These are phyloP conservation scores for Steatocranus sp. DNA, from an alignment of 2,797 vertebrate genomes.

Conservation along the genomic window DNA sequence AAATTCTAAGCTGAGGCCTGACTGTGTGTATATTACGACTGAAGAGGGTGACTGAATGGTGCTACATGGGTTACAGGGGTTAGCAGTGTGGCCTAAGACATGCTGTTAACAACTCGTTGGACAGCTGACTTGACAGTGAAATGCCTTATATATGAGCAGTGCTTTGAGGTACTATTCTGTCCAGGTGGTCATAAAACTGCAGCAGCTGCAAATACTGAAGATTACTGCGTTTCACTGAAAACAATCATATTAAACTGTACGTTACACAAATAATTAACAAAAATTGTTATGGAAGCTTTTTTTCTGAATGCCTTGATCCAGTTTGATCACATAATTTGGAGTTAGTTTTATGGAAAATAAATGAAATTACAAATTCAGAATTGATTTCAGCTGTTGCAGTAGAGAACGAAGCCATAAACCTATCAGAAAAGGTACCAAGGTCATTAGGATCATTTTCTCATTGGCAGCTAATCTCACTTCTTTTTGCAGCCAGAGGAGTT, in stretches of 20 bases:
- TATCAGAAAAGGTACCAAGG: neutral
- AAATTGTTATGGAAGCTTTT: neutral
- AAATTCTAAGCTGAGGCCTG: constrained; percentile 56
- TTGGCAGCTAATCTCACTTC: neutral
- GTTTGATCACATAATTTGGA: neutral
- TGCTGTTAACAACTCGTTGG: constrained; percentile 32
- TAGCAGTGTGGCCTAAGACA: constrained; percentile 38
- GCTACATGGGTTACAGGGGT: constrained; percentile 32
- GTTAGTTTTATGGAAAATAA: neutral
- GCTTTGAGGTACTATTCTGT: neutral
- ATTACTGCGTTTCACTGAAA: neutral
- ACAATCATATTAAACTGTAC: neutral
- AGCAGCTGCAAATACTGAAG: neutral
- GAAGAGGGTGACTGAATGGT: constrained; percentile 14
- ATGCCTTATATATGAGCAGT: neutral
- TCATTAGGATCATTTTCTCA: neutral
- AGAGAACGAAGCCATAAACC: neutral
- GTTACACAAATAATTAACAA: rapidly evolving
- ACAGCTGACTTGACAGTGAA: constrained; percentile 30
- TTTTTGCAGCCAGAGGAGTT: neutral
- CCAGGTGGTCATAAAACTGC: neutral
- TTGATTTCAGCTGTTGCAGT: neutral
- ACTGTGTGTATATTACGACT: constrained; percentile 38
- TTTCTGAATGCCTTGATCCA: neutral
- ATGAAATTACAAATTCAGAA: neutral